Conservation (phyloP, 2,888 invertebrate species). For the Altica lythri region DNA sequence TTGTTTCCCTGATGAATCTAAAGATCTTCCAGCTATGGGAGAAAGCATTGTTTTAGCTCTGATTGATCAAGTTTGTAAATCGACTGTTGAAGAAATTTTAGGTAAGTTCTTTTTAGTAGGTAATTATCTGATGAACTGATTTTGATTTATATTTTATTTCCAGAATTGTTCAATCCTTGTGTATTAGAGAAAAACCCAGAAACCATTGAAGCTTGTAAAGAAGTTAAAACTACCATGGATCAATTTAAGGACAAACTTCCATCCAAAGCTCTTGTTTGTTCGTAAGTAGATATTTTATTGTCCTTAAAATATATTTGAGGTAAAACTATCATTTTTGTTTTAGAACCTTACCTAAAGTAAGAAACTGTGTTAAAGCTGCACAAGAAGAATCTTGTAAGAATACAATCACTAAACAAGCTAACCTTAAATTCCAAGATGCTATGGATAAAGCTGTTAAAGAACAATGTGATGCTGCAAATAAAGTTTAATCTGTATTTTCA, state of each 20-base stretch:
- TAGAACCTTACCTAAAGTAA: conserved; percentile 30
- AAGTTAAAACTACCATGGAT: conserved; percentile 9
- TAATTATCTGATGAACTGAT: background rate
- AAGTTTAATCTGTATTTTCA: too few species aligned
- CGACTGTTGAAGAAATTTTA: conserved; percentile 33
- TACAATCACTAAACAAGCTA: conserved; percentile 26
- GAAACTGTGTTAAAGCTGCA: conserved; percentile 23
- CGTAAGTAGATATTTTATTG: conserved; percentile 29
- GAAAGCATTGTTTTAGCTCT: conserved; percentile 22
- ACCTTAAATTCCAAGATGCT: conserved; percentile 25
- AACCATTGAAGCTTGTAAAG: conserved; percentile 14
- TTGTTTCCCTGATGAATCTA: conserved; percentile 32
- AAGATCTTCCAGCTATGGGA: conserved; percentile 21
- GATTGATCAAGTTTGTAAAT: conserved; percentile 28
- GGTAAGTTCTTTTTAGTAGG: conserved; percentile 22
- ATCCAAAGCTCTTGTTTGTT: conserved; percentile 26
- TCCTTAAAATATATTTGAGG: background rate
- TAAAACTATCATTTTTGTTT: conserved; percentile 2
- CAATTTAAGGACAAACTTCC: conserved; percentile 25
- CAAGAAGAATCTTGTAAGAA: conserved; percentile 29
- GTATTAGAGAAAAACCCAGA: conserved; percentile 11
- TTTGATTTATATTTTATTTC: conserved; percentile 10
- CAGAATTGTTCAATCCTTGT: conserved; percentile 36
- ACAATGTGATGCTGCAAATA: conserved; percentile 25
- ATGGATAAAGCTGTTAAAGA: conserved; percentile 19